Base-by-base conservation (phyloP, 2,888 invertebrate genomes). In the Tuta absoluta region DNA sequence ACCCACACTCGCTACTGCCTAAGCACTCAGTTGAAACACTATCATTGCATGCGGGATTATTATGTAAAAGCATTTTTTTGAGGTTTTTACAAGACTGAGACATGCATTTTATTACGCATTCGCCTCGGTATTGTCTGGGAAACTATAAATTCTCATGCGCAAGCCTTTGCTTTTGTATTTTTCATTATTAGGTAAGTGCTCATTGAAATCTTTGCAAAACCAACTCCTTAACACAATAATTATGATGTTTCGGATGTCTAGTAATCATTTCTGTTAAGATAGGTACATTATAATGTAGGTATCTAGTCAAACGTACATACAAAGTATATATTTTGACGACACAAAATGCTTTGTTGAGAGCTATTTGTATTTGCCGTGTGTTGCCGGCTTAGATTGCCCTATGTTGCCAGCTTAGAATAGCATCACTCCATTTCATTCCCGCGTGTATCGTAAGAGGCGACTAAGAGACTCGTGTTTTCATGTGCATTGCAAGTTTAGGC, bases 141-240 rank as follows among this genome's bases (percentile, higher is more conserved):
- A 89, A 81, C 77, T 75, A 68, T 75, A 73, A 82, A 80, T 89
- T 90, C 89, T 81, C 90, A 87, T 90, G 88, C 86, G 89, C 89
- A 89, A 88, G 87, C 49, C 21, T 63, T 5, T 23, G 45, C 57
- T 53, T 61, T 66, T 63, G 61, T 64, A 41, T 63, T 60, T 59
- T 60, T 66, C 56, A 62, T 61, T 63, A 63, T 63, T 66, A 63
- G 62, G 65, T 63, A 65, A 63, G 62, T 49, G n/a, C 4, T 45
- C 17, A 45, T 45, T 45, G 45, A n/a, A 45, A 45, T 45, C 45
- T 51, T 51, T 21, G 19, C 17, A 51, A 51, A 21, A 19, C 19
- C 19, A 51, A 10, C 51, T 21, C 17, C 23, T 51, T 21, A 21
- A 1, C 23, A 51, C 51, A 11, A 21, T 21, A 23, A 12, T 11